Evolutionary conservation across 2,888 invertebrate species (phyloP).

Genomic region (Merodon equestris): DNA sequence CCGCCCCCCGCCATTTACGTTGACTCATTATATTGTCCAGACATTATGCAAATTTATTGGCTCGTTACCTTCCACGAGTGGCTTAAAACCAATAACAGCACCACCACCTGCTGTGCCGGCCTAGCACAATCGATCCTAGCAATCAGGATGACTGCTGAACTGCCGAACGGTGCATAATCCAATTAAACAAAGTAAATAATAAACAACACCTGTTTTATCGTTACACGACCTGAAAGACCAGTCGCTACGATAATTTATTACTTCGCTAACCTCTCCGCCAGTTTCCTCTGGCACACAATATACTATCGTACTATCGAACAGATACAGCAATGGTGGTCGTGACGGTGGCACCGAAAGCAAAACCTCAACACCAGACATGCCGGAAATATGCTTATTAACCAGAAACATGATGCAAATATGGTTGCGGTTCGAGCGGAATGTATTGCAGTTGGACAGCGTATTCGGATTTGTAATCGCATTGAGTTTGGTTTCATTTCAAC

Average conservation of each 20-base stretch:
- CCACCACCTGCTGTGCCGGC: constrained; percentile 6
- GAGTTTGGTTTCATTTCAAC: too few relatives aligned
- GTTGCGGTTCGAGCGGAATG: constrained; percentile 25
- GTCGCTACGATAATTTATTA: constrained; percentile 24
- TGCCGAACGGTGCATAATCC: constrained; percentile 7
- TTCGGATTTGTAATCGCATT: too few relatives aligned
- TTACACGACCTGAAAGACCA: constrained; percentile 10
- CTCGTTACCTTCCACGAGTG: not conserved
- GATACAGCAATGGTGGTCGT: not conserved
- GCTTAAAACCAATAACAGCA: constrained; percentile 8
- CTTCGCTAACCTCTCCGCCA: constrained; percentile 6
- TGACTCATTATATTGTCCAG: constrained; percentile 7
- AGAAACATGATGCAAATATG: constrained; percentile 40
- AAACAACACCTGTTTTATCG: constrained; percentile 39
- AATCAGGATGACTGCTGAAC: constrained; percentile 3
- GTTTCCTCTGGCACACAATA: too few relatives aligned
- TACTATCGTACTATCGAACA: too few relatives aligned
- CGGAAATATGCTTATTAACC: constrained; percentile 54
- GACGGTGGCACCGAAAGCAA: constrained; percentile 21
- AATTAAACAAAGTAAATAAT: constrained; percentile 37
- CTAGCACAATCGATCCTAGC: constrained; percentile 9
- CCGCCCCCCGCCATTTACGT: not conserved
- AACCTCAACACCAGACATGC: constrained; percentile 32
- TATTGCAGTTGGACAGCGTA: too few relatives aligned
- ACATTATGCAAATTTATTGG: constrained; percentile 18